Base-by-base conservation (phyloP, 2,113 vertebrate genomes). In the Tragelaphus scriptus region DNA sequence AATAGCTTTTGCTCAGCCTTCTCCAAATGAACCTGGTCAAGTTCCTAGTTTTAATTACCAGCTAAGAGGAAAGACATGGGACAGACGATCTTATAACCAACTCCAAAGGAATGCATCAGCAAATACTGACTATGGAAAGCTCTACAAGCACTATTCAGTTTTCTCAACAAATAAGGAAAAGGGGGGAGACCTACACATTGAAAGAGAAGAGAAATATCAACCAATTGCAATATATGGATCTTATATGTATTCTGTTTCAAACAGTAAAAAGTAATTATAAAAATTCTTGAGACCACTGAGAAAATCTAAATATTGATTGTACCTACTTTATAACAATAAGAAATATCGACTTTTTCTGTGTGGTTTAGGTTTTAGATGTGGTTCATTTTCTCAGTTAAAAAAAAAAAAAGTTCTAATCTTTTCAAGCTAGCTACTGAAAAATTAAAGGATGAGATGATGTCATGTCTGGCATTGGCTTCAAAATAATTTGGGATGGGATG, bases 381-480 rank as follows among this genome's bases (percentile, higher is more conserved):
- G 14, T 80, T 94, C 15, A 51, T 65, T 96, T 94, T 79, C 91
- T 40, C 14, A 63, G 58, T 68, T 89, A 2, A n/a, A n/a, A n/a
- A 6, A 65, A 79, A 85, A 81, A 80, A 23, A 79, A 80, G 47
- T 65, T 28, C 61, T 85, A 88, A 96, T 82, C 32, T 71, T 61
- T 81, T 81, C 85, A 85, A 91, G 7, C 53, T 61, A 19, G 58
- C 30, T 58, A 36, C 4, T 55, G 93, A 87, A 95, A 86, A 59
- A 87, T 44, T 93, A 93, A 88, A 71, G n/a, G 19, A n/a, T 81
- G 40, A 93, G 94, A 97, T 85, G 23, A 90, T 79, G 36, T 61
- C 44, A 87, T 59, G 28, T 51, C 77, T 89, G 15, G 23, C 0
- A 96, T 55, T 79, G 16, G 2, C 44, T 97, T 95, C 89, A 88